Percentiles rank a stretch among this genome's conserved stretches.
phyloP scores from a whole-genome alignment of 2,113 vertebrate genomes.

The Cheilinus undulatus region DNA sequence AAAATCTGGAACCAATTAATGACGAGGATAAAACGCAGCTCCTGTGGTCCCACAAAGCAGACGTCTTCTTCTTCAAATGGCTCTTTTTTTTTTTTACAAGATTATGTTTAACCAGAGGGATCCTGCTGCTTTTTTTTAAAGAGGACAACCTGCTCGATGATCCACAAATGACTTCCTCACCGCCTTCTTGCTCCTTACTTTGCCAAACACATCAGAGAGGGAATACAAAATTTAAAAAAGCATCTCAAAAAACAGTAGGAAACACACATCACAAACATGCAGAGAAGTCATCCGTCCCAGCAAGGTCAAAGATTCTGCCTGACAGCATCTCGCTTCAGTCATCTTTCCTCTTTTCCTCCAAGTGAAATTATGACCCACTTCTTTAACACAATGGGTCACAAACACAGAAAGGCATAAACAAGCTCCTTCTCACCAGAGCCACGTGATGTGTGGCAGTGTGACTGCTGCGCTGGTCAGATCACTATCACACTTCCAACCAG shows the following conservation, averaged over 20 bases:
- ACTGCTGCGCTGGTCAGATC: slow-evolving; percentile 61
- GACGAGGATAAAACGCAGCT: slow-evolving; percentile 66
- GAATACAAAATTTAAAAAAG: slow-evolving; percentile 33
- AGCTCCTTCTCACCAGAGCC: slow-evolving; percentile 57
- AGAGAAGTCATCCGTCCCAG: slow-evolving; percentile 32
- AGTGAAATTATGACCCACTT: slow-evolving; percentile 62
- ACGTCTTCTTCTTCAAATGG: slow-evolving; percentile 69
- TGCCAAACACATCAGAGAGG: slow-evolving; percentile 34
- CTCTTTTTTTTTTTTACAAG: slow-evolving; percentile 65
- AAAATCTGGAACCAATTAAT: slow-evolving; percentile 77
- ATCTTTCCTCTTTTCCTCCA: slow-evolving; percentile 30
- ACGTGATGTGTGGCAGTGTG: slow-evolving; percentile 64
- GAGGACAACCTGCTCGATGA: slow-evolving; percentile 50
- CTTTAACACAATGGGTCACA: slow-evolving; percentile 55
- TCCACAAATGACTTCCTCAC: slow-evolving; percentile 48
- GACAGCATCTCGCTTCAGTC: slow-evolving; percentile 33
- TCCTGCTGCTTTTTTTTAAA: slow-evolving; percentile 60
- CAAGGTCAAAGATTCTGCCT: slow-evolving; percentile 45
- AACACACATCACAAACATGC: slow-evolving; percentile 19
- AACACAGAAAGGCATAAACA: slow-evolving; percentile 63
- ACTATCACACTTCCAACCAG: slow-evolving; percentile 48
- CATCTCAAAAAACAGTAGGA: slow-evolving; percentile 39
- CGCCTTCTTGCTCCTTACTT: slow-evolving; percentile 35
- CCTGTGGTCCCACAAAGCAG: slow-evolving; percentile 62
- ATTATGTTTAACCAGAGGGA: slow-evolving; percentile 39